These are phyloP conservation scores for Strix uralensis DNA, from an alignment of 2,113 vertebrate genomes.

Conservation along the genomic window DNA sequence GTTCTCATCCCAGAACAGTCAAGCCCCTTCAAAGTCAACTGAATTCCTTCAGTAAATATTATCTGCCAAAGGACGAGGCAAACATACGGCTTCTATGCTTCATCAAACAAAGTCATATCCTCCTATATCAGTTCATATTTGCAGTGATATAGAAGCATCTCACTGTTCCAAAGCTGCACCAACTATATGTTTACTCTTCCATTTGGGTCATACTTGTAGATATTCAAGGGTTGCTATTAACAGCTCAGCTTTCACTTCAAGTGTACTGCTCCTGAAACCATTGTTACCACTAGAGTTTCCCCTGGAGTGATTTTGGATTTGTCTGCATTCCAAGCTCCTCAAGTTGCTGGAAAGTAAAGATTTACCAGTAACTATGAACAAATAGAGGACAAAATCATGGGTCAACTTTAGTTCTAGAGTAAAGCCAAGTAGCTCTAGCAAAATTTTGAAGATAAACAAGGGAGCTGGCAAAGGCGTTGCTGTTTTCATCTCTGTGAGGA, in stretches of 20 bases:
- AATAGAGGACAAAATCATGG: neutral
- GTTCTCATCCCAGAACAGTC: neutral
- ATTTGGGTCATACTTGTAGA: neutral
- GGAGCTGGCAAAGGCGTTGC: neutral
- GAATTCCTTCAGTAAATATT: neutral
- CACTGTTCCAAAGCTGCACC: neutral
- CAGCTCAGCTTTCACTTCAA: slow-evolving; percentile 1
- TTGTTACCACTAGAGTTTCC: neutral
- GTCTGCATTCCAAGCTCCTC: neutral
- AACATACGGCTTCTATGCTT: neutral
- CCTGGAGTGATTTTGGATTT: neutral
- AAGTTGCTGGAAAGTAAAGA: neutral
- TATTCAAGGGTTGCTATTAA: neutral
- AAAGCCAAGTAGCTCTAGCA: neutral
- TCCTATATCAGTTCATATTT: neutral
- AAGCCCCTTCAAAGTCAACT: neutral
- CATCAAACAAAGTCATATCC: neutral
- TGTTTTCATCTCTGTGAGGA: neutral
- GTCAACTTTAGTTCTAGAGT: neutral
- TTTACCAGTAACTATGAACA: neutral
- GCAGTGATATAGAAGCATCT: neutral
- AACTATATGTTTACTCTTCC: neutral
- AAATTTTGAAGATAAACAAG: neutral
- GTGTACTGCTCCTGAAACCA: neutral
- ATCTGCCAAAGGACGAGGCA: neutral